Conservation (phyloP, 2,888 invertebrate species). For the Sympetrum striolatum region DNA sequence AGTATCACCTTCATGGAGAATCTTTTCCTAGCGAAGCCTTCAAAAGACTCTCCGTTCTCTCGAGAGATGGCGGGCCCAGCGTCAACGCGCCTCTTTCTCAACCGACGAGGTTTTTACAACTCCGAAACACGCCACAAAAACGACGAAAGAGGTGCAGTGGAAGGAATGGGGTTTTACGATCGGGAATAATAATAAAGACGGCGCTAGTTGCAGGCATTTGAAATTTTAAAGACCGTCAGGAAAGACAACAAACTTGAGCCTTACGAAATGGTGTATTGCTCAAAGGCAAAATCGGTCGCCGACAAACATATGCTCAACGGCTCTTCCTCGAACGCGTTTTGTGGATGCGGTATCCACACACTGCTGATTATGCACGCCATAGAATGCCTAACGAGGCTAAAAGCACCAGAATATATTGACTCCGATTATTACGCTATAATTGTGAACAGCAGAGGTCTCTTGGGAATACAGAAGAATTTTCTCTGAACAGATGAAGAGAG, state of each 20-base stretch:
- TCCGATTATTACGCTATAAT: too few relatives aligned
- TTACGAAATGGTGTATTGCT: slow-evolving; percentile 29
- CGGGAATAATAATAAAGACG: slow-evolving; percentile 36
- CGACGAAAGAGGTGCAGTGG: not conserved
- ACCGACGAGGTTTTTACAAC: slow-evolving; percentile 14
- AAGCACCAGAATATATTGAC: too few relatives aligned
- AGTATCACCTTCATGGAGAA: not conserved
- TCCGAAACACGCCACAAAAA: slow-evolving; percentile 11
- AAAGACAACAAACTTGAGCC: slow-evolving; percentile 34
- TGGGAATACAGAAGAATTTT: too few relatives aligned
- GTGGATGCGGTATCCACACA: too few relatives aligned
- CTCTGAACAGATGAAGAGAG: too few relatives aligned
- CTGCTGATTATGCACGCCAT: too few relatives aligned
- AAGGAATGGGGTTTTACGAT: slow-evolving; percentile 6
- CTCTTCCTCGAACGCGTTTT: not conserved
- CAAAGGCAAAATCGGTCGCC: slow-evolving; percentile 19
- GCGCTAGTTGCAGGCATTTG: slow-evolving; percentile 40
- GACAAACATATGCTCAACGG: not conserved
- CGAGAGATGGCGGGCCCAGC: not conserved
- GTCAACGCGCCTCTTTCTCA: not conserved
- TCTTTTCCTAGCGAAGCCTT: not conserved
- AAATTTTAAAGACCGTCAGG: slow-evolving; percentile 33
- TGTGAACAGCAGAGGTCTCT: too few relatives aligned
- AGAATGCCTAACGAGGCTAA: too few relatives aligned
- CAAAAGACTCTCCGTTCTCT: not conserved